Evolutionary conservation across 2,888 invertebrate species (phyloP), one percentile per base, ranked within the genome.

Genomic region (Hydroisotoma schaefferi): DNA sequence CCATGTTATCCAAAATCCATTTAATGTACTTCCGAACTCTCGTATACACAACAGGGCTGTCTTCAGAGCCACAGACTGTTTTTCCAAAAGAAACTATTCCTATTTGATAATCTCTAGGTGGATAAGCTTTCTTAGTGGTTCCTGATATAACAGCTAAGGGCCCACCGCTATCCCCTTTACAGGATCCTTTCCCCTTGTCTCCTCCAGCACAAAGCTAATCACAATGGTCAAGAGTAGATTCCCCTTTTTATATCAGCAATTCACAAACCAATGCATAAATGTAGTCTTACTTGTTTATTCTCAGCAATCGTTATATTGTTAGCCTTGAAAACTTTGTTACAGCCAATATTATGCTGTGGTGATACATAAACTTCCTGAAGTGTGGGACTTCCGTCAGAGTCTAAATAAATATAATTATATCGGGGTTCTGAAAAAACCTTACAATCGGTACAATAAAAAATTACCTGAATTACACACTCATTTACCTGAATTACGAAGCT

Each of bases 81-180:
- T 66, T 60, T 12, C 75, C 74, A 55, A 68, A 74, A 8, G 74
- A 74, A 1, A 74, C 74, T 22, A 75, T 63, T 0, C 75, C 75
- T 12, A 74, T 55, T 61, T 74, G 73, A 52, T 61, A 64, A 20
- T 54, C 55, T 4, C 46, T 4, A 18, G 46, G 46, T 23, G 20
- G 10, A 4, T 46, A 18, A 46, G 6, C 27, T 43, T 52, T 49
- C 61, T 2, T 55, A 60, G 10, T 40, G 37, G 18, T 53, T 22
- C 6, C 51, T 18, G 40, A 18, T 15, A 6, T 23, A 23, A 23
- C 20, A 8, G 46, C 25, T 27, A 56, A 29, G 22, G 55, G 55
- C 6, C 53, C 55, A 15, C 65, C 65, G 27, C 49, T 49, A 47
- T 73, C 74, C 10, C 73, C 74, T 12, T 65, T 57, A 55, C 74